Evolutionary conservation across 2,888 invertebrate species (phyloP).

Genomic region (Pogonocherus hispidulus): DNA sequence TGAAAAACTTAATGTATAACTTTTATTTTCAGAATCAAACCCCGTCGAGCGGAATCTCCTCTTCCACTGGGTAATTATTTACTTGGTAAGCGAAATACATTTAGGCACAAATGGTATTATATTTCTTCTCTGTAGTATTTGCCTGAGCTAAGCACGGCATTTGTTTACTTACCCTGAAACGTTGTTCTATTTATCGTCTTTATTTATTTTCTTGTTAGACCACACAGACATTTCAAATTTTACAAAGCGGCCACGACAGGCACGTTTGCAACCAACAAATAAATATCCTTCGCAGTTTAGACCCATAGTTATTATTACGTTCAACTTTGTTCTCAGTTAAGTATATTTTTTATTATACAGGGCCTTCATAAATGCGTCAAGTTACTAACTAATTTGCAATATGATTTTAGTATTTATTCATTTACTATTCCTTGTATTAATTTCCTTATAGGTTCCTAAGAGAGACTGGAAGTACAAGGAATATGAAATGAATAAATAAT

Average conservation of each 20-base stretch:
- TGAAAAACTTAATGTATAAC: too few relatives aligned
- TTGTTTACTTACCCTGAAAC: constrained; percentile 30
- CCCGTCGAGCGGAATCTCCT: background rate
- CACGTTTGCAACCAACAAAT: constrained; percentile 30
- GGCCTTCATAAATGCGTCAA: too few relatives aligned
- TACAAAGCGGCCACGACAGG: constrained; percentile 23
- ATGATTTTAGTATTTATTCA: too few relatives aligned
- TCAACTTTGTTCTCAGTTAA: too few relatives aligned
- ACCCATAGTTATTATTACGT: too few relatives aligned
- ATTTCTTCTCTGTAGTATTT: constrained; percentile 25
- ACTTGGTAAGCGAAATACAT: constrained; percentile 26
- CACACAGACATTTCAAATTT: constrained; percentile 30
- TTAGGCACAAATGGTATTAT: constrained; percentile 26
- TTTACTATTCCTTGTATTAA: too few relatives aligned
- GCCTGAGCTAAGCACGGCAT: constrained; percentile 28
- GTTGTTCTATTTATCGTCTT: constrained; percentile 31
- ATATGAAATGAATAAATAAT: too few relatives aligned
- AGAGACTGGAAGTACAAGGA: too few relatives aligned
- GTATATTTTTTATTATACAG: too few relatives aligned
- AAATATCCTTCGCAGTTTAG: background rate
- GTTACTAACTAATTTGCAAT: too few relatives aligned
- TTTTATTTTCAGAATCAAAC: constrained; percentile 6
- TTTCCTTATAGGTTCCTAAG: too few relatives aligned
- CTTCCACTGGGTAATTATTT: constrained; percentile 10
- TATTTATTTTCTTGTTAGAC: constrained; percentile 32